These are phyloP conservation scores for Eristalis arbustorum DNA, from an alignment of 2,888 invertebrate species.

Conservation along the genomic window DNA sequence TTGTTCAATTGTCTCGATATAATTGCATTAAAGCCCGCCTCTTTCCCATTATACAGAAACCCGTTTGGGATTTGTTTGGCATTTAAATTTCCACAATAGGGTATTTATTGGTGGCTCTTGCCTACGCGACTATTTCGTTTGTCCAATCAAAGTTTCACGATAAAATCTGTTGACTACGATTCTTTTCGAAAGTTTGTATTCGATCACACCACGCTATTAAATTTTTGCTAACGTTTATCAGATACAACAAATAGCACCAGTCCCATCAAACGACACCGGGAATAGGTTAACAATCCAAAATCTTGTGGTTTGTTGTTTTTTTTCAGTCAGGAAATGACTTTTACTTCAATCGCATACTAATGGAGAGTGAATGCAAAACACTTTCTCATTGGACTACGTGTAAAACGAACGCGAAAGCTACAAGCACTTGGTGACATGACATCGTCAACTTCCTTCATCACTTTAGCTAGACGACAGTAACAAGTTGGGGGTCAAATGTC, in stretches of 20 bases:
- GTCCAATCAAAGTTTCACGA: not conserved
- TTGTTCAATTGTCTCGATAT: not conserved
- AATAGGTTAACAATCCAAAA: conserved; percentile 7
- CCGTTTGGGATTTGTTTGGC: conserved; percentile 31
- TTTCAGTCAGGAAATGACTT: conserved; percentile 41
- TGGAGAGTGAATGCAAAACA: conserved; percentile 42
- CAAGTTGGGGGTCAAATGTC: conserved; percentile 57
- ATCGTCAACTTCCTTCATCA: conserved; percentile 26
- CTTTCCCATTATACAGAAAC: not conserved
- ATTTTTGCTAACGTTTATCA: not conserved
- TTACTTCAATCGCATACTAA: conserved; percentile 55
- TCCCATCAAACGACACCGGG: conserved; percentile 12
- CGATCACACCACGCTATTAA: not conserved
- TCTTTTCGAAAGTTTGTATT: not conserved
- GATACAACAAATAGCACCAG: not conserved
- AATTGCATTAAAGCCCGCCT: not conserved
- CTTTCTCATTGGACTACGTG: conserved; percentile 50
- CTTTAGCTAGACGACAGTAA: conserved; percentile 42
- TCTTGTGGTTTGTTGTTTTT: conserved; percentile 2
- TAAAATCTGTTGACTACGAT: conserved; percentile 12
- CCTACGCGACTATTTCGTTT: not conserved
- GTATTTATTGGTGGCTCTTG: conserved; percentile 1
- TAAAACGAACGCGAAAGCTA: conserved; percentile 16
- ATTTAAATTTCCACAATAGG: conserved; percentile 13
- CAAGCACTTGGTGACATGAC: conserved; percentile 43